These are phyloP conservation scores for Saguinus imperator DNA, from an alignment of 2,113 vertebrate genomes.

Conservation along the genomic window DNA sequence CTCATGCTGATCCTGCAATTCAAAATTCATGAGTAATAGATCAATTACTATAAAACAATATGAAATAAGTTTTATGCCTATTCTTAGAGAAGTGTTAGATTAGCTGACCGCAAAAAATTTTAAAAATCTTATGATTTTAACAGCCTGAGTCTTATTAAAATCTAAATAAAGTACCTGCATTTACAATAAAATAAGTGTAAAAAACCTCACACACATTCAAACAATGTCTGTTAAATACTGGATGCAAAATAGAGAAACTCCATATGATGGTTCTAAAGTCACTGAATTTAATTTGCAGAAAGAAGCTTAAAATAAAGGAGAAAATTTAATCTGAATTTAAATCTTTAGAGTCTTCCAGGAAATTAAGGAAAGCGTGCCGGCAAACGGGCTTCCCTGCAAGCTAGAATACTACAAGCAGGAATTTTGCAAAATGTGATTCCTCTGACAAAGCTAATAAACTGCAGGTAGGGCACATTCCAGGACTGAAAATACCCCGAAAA, in stretches of 20 bases:
- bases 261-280: neutral
- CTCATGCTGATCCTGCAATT: conserved; percentile 66
- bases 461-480: neutral
- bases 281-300: conserved; percentile 12
- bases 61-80: conserved; percentile 58
- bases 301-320: conserved; percentile 45
- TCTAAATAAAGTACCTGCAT: conserved; percentile 62
- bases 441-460: neutral
- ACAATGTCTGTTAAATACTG: conserved; percentile 41
- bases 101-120: conserved; percentile 75
- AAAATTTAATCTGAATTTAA: neutral
- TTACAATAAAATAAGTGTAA: conserved; percentile 14
- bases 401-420: neutral
- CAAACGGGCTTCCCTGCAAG: neutral
- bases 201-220: neutral
- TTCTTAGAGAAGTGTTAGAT: conserved; percentile 66
- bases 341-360: neutral
- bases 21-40: conserved; percentile 74
- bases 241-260: conserved; percentile 19
- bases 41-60: conserved; percentile 74
- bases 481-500: neutral
- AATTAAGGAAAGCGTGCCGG: neutral
- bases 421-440: neutral
- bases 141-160: conserved; percentile 63
- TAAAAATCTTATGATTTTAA: conserved; percentile 68